phyloP scores from a whole-genome alignment of 2,797 vertebrate genomes.

The Heterohyrax brucei region DNA sequence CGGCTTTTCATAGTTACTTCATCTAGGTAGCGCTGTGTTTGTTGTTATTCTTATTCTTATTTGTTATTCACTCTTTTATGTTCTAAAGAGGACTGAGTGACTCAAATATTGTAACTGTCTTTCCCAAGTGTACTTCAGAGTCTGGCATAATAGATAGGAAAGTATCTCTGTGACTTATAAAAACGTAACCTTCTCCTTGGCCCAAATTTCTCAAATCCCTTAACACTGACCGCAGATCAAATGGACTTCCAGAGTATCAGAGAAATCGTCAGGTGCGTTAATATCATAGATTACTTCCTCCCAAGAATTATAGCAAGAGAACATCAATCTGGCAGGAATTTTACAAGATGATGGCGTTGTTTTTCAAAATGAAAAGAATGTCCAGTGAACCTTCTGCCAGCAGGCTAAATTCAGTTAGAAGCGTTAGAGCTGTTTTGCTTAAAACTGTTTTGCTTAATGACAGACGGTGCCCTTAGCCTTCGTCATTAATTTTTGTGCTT shows the following conservation, averaged over 20 bases:
- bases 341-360: not conserved
- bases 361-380: constrained; percentile 53
- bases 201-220: not conserved
- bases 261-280: constrained; percentile 35
- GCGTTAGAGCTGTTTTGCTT: not conserved
- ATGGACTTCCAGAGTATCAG: constrained; percentile 14
- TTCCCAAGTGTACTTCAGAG: constrained; percentile 19
- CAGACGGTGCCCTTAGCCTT: not conserved
- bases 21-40: not conserved
- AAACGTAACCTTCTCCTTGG: not conserved
- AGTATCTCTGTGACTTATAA: not conserved
- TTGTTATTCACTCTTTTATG: not conserved
- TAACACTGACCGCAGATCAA: constrained; percentile 6
- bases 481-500: constrained; percentile 45
- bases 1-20: not conserved
- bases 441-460: not conserved
- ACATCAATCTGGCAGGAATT: not conserved
- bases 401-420: not conserved
- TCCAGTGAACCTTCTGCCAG: not conserved
- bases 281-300: not conserved
- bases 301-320: constrained; percentile 4
- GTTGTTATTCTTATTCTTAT: not conserved
- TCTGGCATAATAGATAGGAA: not conserved
- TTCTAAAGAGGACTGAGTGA: constrained; percentile 36
- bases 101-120: not conserved